Base-by-base conservation (phyloP, 2,113 vertebrate species). In the Toxotes chatareus region DNA sequence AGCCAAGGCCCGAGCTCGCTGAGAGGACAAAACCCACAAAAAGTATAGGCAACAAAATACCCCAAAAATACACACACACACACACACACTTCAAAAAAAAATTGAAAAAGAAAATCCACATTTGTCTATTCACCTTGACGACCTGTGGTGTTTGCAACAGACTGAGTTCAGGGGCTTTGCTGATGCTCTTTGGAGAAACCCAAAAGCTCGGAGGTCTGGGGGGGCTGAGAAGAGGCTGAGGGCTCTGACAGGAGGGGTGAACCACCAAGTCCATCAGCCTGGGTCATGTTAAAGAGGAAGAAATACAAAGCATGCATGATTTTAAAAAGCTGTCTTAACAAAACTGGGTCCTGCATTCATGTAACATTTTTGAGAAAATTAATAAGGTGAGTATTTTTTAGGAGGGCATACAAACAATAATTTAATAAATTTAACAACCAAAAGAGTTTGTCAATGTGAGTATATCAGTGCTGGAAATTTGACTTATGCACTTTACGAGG, bases 61-160 rank as follows among this genome's bases (percentile, higher is more conserved):
- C 44, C 21, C 23, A 62, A 0, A 3, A 63, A 7, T 21, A 36
- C 6, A 19, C 46, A 31, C 27, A 27, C 27, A 27, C 27, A 27
- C 27, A 27, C 27, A 31, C 3, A n/a, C n/a, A n/a, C n/a, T n/a
- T 14, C 31, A 0, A 55, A 34, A 38, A 69, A 16, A 61, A 17
- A 6, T 19, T 16, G 4, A 44, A 44, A 49, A 49, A 59, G 9
- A 11, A 44, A 72, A 7, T 64, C 1, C 23, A 46, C 2, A 68
- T 44, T 34, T 17, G 5, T 44, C 11, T 53, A 14, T 92, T 94
- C 83, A 98, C 97, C 96, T 97, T 99, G 64, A 99, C 97, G 21
- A 99, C 94, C 74, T 91, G 96, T 31, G 98, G 98, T 7, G 98
- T 99, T 86, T 97, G 96, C 55, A 99, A 91, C 60, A 99, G 91